A percentile compares a stretch with the other conserved stretches of the same genome.
phyloP scores from a whole-genome alignment of 2,888 invertebrate species.

The Hemistola chrysoprasaria region DNA sequence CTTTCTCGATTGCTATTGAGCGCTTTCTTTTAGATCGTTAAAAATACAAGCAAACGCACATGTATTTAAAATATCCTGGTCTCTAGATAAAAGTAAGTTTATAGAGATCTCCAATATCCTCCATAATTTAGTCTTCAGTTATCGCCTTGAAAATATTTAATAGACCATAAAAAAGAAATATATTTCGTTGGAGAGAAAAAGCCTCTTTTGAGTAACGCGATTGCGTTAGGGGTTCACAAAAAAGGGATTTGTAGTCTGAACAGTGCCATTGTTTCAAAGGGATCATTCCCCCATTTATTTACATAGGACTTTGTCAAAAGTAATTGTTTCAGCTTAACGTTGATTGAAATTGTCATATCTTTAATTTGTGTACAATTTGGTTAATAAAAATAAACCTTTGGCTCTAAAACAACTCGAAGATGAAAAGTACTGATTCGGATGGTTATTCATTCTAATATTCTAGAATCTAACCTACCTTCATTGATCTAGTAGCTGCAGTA shows the following conservation, averaged over 20 bases:
- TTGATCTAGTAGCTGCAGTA: no score
- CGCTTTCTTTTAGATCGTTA: no score
- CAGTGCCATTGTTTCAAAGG: conserved; percentile 50
- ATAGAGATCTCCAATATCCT: conserved; percentile 14
- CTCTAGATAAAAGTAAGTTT: conserved; percentile 5
- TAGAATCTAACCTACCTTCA: no score
- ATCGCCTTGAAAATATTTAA: conserved; percentile 56
- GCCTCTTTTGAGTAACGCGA: conserved; percentile 28
- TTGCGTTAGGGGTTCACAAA: conserved; percentile 20
- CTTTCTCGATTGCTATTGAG: no score
- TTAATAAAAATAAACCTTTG: no score
- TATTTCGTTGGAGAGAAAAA: conserved; percentile 50
- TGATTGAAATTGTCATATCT: conserved; percentile 7
- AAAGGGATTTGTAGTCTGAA: conserved; percentile 37
- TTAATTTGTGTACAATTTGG: background rate
- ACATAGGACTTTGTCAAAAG: conserved; percentile 31
- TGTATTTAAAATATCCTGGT: background rate
- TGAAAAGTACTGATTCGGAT: no score
- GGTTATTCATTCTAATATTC: no score
- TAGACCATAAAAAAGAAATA: conserved; percentile 58
- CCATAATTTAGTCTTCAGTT: conserved; percentile 36
- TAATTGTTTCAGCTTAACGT: conserved; percentile 25
- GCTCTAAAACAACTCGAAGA: no score
- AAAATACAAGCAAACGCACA: no score
- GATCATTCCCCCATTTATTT: conserved; percentile 49